Conservation (phyloP, 2,888 invertebrate genomes). For the Cataglyphis albicans region DNA sequence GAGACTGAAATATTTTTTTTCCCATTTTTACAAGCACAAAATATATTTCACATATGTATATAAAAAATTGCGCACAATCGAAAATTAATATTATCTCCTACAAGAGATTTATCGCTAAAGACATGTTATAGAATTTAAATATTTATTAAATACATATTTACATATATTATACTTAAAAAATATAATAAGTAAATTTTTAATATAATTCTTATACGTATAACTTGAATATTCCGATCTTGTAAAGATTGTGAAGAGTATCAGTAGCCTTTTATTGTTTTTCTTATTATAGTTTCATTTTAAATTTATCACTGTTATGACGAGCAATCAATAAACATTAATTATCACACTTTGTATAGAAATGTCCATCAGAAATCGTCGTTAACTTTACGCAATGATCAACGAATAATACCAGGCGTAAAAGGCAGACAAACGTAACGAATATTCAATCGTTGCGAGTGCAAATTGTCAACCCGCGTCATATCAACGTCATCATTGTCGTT, state of each 20-base stretch:
- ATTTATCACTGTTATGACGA: background rate
- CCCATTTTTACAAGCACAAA: background rate
- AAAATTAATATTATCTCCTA: background rate
- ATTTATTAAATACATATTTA: background rate
- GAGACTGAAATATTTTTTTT: background rate
- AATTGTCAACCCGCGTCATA: background rate
- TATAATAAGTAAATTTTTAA: background rate
- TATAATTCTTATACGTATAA: background rate
- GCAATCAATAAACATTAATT: background rate
- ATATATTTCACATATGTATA: background rate
- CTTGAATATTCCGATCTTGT: background rate
- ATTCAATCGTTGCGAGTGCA: background rate
- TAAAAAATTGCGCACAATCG: background rate
- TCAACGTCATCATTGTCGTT: slow-evolving; percentile 13
- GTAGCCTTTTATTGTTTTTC: background rate
- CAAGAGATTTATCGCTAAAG: background rate
- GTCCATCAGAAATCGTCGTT: slow-evolving; percentile 1
- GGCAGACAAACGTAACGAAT: slow-evolving; percentile 1
- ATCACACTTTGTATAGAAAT: background rate
- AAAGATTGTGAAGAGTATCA: background rate
- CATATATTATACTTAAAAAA: background rate
- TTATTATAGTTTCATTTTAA: background rate
- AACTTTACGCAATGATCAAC: background rate
- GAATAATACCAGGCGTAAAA: background rate
- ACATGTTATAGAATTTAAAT: background rate